Evolutionary conservation across 2,888 invertebrate genomes (phyloP).

Genomic region (Melinopterus prodromus): DNA sequence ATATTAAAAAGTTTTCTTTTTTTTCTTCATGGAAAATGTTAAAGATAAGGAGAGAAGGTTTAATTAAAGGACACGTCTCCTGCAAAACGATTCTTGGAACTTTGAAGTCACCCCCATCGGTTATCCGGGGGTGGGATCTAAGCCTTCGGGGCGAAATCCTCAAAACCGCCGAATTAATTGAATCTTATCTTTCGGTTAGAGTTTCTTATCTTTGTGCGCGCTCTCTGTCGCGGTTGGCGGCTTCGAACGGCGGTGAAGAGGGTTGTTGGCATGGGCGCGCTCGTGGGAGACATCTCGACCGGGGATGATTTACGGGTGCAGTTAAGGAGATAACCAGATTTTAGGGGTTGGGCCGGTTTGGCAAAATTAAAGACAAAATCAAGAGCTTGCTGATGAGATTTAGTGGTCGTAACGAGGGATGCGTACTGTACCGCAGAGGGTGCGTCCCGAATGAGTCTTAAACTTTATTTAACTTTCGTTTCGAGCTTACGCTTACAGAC

Average conservation of each 20-base stretch:
- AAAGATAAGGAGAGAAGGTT: background rate
- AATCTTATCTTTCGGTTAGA: background rate
- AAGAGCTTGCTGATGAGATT: background rate
- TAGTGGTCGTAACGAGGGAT: too few species aligned
- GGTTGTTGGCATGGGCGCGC: background rate
- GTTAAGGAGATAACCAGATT: constrained; percentile 4
- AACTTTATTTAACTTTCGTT: too few species aligned
- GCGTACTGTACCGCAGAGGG: too few species aligned
- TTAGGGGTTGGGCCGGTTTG: background rate
- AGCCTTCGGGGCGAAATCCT: background rate
- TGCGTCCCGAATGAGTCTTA: too few species aligned
- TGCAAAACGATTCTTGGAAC: background rate
- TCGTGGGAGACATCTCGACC: too few species aligned
- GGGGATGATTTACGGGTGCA: background rate
- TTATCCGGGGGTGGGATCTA: background rate
- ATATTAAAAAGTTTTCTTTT: background rate
- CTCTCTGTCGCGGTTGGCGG: background rate
- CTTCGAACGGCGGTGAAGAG: background rate
- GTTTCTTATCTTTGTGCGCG: background rate
- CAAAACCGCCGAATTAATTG: constrained; percentile 4
- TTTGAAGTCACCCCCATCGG: background rate
- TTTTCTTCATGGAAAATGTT: background rate
- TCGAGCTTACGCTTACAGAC: too few species aligned
- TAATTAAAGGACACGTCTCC: background rate
- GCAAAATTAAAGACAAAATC: background rate